Evolutionary conservation across 64 coral and sea anemone genomes (phyloP), one percentile per base, ranked within the genome.

Genomic region (Stylophora pistillata): DNA sequence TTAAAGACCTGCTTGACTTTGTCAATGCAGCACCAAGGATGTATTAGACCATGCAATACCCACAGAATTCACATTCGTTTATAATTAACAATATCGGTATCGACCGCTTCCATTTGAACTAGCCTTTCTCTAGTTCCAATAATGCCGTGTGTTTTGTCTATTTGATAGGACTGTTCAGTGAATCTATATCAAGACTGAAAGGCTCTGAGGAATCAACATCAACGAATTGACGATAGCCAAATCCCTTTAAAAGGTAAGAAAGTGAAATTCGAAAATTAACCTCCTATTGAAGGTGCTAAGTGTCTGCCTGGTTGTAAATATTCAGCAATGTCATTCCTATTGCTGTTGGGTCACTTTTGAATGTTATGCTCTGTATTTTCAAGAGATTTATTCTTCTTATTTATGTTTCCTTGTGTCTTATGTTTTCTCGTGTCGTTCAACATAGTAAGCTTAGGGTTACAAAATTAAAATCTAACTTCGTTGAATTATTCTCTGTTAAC

Each of bases 1-100:
- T 63, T 20, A 83, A 62, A 83, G 21, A 83, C 80, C 80, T 83
- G 80, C 80, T 83, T 83, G 80, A 34, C 53, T 83, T 83, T 64
- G 21, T 69, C 61, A 53, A 21, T 68, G 18, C 73, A 52, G 73
- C 73, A 75, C 73, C 73, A 53, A 20, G 53, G 62, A 68, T 14
- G 79, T 83, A 63, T 23, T 83, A 62, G 53, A 52, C 60, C 80
- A 62, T 83, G 13, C 80, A 52, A 83, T 53, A n/a, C 58, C 30
- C 59, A 53, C 53, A 69, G 60, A 20, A 10, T 13, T 77, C 74
- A 55, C 15, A 13, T 21, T 83, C 80, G 33, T 83, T 68, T 52
- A 83, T 83, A 53, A 83, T 83, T 83, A 70, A 83, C 59, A 54
- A 83, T 62, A n/a, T 66, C 21, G 6, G 21, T 66, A 23, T 66